Conservation (phyloP, 2,113 vertebrate species). For the Pterocles orientalis region DNA sequence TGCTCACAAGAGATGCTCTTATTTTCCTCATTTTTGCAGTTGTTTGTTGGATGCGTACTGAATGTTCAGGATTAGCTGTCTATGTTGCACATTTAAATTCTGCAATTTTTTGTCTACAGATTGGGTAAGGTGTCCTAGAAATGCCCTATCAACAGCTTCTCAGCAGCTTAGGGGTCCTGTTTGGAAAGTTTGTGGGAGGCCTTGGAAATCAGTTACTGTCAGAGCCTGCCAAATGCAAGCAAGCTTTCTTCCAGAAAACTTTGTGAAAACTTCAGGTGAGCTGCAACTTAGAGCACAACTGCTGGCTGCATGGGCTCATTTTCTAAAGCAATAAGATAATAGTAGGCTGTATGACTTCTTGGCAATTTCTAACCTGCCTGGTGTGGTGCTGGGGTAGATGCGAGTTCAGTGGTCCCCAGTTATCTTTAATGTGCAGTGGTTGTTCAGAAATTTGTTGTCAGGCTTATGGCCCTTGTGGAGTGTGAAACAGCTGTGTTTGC, state of each 20-base stretch:
- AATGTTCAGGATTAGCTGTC: constrained; percentile 15
- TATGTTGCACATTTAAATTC: not conserved
- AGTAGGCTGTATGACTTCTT: not conserved
- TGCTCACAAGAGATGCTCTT: not conserved
- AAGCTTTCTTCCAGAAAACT: constrained; percentile 25
- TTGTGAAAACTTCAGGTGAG: constrained; percentile 3
- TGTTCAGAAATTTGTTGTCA: not conserved
- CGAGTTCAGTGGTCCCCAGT: not conserved
- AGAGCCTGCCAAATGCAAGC: not conserved
- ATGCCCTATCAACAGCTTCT: not conserved
- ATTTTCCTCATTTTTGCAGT: not conserved
- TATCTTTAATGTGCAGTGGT: not conserved
- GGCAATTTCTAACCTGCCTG: not conserved
- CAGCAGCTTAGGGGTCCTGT: not conserved
- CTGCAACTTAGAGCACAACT: constrained; percentile 20
- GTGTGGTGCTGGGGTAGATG: not conserved
- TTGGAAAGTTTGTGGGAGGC: not conserved
- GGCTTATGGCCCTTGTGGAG: not conserved
- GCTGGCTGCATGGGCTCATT: not conserved
- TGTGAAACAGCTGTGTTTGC: not conserved
- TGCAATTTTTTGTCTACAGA: not conserved
- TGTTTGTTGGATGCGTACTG: not conserved
- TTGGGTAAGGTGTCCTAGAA: not conserved
- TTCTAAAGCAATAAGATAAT: not conserved
- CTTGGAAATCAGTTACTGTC: not conserved